A percentile compares a stretch with the other conserved stretches of the same genome.
Evolutionary conservation across 1,140 invertebrate genomes (phyloP).

Genomic region (Euglossa dilemma): DNA sequence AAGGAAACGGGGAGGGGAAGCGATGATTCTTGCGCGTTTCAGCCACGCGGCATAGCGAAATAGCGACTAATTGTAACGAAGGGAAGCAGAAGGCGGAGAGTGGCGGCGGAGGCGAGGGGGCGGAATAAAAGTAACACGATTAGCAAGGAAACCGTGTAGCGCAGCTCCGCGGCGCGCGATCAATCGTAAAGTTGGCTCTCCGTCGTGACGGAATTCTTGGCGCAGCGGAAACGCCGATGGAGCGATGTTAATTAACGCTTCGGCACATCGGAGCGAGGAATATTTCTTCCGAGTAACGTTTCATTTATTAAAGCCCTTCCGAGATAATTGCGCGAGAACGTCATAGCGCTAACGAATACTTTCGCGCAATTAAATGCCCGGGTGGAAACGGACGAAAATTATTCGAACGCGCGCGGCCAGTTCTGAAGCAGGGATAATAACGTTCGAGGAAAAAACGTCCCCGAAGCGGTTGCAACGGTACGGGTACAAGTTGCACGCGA

Average conservation of each 20-base stretch:
- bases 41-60: background rate
- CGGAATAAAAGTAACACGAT: slow-evolving; percentile 21
- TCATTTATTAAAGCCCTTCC: slow-evolving; percentile 35
- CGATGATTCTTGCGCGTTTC: no score
- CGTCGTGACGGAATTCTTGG: slow-evolving; percentile 5
- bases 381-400: slow-evolving; percentile 38
- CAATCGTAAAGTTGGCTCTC: slow-evolving; percentile 1
- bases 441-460: slow-evolving; percentile 53
- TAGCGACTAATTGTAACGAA: background rate
- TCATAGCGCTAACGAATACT: slow-evolving; percentile 32
- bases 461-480: slow-evolving; percentile 49
- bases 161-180: background rate
- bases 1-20: background rate
- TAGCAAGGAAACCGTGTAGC: background rate
- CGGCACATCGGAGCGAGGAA: background rate
- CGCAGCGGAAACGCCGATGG: background rate
- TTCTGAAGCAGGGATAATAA: slow-evolving; percentile 44
- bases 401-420: slow-evolving; percentile 31
- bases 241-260: slow-evolving; percentile 27
- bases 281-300: slow-evolving; percentile 18
- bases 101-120: no score
- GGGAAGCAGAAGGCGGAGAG: background rate
- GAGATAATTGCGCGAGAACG: slow-evolving; percentile 42
- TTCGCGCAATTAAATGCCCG: slow-evolving; percentile 36
- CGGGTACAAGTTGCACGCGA: slow-evolving; percentile 44